Percentiles rank a stretch among this genome's conserved stretches.
Conservation (phyloP, 2,113 vertebrate genomes). For the Rhabdomys dilectus region DNA sequence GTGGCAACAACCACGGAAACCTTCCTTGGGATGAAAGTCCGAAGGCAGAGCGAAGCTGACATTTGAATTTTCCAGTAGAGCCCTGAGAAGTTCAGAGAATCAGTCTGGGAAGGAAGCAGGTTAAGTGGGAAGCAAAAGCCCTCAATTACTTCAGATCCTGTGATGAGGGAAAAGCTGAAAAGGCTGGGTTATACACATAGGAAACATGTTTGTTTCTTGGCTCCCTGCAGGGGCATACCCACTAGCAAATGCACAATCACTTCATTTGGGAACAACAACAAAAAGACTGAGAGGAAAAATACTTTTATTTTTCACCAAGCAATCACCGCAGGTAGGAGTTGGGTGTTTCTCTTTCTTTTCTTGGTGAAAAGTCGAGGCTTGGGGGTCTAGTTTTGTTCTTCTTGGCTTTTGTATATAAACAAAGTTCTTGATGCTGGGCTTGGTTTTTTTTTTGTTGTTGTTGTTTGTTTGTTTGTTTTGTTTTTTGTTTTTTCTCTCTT, state of each 20-base stretch:
- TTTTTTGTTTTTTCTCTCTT: background rate
- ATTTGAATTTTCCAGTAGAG: slow-evolving; percentile 1
- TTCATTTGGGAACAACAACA: background rate
- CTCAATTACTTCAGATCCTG: background rate
- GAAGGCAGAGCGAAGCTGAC: background rate
- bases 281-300: background rate
- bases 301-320: slow-evolving; percentile 37
- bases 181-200: background rate
- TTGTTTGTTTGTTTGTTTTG: background rate
- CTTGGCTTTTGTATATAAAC: background rate
- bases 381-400: background rate
- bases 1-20: background rate
- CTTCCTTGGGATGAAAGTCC: slow-evolving; percentile 10
- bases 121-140: slow-evolving; percentile 19
- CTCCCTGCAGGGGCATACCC: background rate
- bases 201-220: background rate
- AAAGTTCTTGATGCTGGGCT: background rate
- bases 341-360: background rate
- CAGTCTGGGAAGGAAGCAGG: background rate
- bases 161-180: background rate
- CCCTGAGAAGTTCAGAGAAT: background rate
- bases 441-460: background rate
- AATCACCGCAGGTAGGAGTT: background rate
- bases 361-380: background rate
- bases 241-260: slow-evolving; percentile 12